Percentiles rank a stretch among this genome's conserved stretches.
phyloP scores from a whole-genome alignment of 2,888 invertebrate genomes.

The Eugnorisma glareosa region DNA sequence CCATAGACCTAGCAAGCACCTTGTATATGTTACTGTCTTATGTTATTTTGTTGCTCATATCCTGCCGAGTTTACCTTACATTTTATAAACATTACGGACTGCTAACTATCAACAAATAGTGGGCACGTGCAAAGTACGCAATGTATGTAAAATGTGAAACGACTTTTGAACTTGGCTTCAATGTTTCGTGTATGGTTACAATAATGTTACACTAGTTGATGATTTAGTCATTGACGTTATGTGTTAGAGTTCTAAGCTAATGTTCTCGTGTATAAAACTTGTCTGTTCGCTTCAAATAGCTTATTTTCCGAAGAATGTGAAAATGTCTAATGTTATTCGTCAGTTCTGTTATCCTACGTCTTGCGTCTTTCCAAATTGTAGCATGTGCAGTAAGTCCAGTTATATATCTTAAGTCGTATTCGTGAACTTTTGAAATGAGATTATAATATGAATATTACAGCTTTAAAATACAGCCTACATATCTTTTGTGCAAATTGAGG shows the following conservation, averaged over 20 bases:
- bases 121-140: constrained; percentile 37
- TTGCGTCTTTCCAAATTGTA: constrained; percentile 42
- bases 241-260: constrained; percentile 20
- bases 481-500: background rate
- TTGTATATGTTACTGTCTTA: constrained; percentile 74
- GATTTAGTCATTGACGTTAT: constrained; percentile 26
- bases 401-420: background rate
- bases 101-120: constrained; percentile 16
- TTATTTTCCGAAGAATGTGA: constrained; percentile 35
- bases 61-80: constrained; percentile 55
- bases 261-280: constrained; percentile 33
- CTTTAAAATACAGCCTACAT: constrained; percentile 15
- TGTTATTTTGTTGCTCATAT: constrained; percentile 77
- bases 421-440: background rate
- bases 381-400: constrained; percentile 46
- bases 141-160: constrained; percentile 54
- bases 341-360: background rate
- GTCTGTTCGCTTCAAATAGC: constrained; percentile 60
- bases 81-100: constrained; percentile 60
- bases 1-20: constrained; percentile 77
- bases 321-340: constrained; percentile 18
- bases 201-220: constrained; percentile 41
- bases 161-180: constrained; percentile 53
- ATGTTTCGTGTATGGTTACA: constrained; percentile 62
- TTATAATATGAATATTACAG: background rate